Conservation (phyloP, 2,113 vertebrate genomes). For the Boleophthalmus pectinirostris region DNA sequence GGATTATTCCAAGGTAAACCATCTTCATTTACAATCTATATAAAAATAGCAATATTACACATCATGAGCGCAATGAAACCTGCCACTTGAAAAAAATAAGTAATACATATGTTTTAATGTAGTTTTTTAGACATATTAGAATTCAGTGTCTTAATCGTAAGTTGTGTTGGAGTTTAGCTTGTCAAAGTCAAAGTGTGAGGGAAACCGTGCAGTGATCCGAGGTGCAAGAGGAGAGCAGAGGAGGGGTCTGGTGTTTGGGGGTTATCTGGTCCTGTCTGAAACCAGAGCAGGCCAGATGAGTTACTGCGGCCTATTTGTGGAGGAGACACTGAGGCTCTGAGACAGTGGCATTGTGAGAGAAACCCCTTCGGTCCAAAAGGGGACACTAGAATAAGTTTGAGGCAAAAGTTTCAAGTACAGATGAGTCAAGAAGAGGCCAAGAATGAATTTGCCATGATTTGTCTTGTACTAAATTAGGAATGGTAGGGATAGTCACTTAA, state of each 20-base stretch:
- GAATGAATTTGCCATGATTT: constrained; percentile 10
- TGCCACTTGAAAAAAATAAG: background rate
- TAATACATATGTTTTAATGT: background rate
- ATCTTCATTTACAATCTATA: background rate
- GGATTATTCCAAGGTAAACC: constrained; percentile 88
- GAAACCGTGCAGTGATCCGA: constrained; percentile 46
- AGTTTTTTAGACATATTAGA: constrained; percentile 13
- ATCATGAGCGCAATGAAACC: background rate
- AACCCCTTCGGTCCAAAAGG: constrained; percentile 69
- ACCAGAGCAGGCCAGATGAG: constrained; percentile 74
- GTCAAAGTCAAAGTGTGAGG: constrained; percentile 72
- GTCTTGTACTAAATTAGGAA: background rate
- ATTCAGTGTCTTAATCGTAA: constrained; percentile 62
- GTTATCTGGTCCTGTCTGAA: constrained; percentile 76
- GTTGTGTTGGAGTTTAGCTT: constrained; percentile 65
- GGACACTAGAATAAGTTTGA: constrained; percentile 49
- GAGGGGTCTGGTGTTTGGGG: constrained; percentile 57
- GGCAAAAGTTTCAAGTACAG: constrained; percentile 30
- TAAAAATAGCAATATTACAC: too few species aligned
- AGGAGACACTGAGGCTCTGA: constrained; percentile 79
- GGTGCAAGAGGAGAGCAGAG: constrained; percentile 60
- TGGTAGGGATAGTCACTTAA: background rate
- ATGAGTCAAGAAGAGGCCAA: constrained; percentile 25
- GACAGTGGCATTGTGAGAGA: constrained; percentile 74
- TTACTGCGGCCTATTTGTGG: constrained; percentile 79